A percentile compares a stretch with the other conserved stretches of the same genome.
Evolutionary conservation across 37 sponge, comb jelly and placozoan genomes (phyloP).

Genomic region (Agelas oroides): DNA sequence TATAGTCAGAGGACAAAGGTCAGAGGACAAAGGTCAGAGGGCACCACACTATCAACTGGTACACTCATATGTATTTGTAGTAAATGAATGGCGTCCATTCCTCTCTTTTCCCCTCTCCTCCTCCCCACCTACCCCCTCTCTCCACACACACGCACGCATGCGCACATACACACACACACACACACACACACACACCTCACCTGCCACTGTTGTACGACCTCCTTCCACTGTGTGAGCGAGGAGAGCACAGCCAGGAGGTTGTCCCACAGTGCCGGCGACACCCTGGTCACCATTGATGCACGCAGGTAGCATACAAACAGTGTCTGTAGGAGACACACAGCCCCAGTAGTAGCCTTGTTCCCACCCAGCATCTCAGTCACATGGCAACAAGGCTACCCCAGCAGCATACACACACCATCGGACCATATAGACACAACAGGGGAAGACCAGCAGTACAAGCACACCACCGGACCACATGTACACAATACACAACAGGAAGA

Average conservation of each 20-base stretch:
- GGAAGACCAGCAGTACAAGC: background rate
- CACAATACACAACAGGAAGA: no score
- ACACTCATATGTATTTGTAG: no score
- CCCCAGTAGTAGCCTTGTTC: background rate
- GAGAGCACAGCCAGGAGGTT: slow-evolving; percentile 58
- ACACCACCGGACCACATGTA: no score
- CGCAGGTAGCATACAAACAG: slow-evolving; percentile 82
- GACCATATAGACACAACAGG: background rate
- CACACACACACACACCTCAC: slow-evolving; percentile 33
- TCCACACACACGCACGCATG: background rate
- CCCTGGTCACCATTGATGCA: slow-evolving; percentile 58
- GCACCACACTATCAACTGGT: no score
- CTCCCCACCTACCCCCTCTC: no score
- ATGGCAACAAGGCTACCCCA: background rate
- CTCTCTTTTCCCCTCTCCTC: no score
- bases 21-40: background rate
- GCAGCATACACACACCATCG: background rate
- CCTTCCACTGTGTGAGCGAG: slow-evolving; percentile 76
- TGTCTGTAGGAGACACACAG: slow-evolving; percentile 62
- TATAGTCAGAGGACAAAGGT: background rate
- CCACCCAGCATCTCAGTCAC: no score
- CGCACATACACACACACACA: background rate
- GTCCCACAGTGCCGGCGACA: slow-evolving; percentile 78
- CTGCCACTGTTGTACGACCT: slow-evolving; percentile 83
- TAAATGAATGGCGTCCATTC: no score